A percentile compares a stretch with the other conserved stretches of the same genome.
These are phyloP conservation scores for Colletes latitarsis DNA, from an alignment of 1,140 invertebrate genomes.

Conservation along the genomic window DNA sequence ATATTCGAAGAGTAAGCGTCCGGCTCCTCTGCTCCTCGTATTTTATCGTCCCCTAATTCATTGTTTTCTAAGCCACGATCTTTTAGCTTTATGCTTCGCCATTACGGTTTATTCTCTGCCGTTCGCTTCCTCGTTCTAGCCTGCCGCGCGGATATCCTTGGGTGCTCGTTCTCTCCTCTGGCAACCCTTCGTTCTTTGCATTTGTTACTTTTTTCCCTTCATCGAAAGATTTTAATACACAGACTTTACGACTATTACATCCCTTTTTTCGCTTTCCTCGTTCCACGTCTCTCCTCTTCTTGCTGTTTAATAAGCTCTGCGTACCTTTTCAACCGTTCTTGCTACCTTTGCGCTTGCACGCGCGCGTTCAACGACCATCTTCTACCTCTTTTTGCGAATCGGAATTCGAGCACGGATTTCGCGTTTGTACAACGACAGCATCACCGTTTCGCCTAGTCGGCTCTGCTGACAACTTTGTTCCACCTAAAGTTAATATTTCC, in stretches of 20 bases:
- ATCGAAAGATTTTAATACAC: constrained; percentile 1
- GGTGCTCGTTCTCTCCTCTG: constrained; percentile 13
- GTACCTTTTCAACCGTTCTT: background rate
- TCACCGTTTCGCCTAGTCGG: background rate
- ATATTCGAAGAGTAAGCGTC: constrained; percentile 32
- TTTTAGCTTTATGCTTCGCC: constrained; percentile 41
- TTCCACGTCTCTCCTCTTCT: background rate
- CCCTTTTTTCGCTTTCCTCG: background rate
- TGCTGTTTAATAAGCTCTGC: background rate
- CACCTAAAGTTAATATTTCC: too few species aligned
- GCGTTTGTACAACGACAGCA: background rate
- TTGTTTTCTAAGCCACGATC: constrained; percentile 51
- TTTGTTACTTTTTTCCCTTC: constrained; percentile 21
- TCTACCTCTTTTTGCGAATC: background rate
- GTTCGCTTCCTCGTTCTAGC: constrained; percentile 15
- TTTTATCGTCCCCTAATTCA: constrained; percentile 56
- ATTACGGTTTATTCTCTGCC: constrained; percentile 43
- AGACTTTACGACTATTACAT: constrained; percentile 20
- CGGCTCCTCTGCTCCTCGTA: background rate
- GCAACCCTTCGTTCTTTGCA: background rate
- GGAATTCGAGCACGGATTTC: background rate
- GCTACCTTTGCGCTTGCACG: too few species aligned
- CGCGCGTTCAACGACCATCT: too few species aligned
- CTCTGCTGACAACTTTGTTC: background rate
- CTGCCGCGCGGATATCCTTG: constrained; percentile 3